Conservation (phyloP, 2,113 vertebrate species). For the Macroglossus sobrinus region DNA sequence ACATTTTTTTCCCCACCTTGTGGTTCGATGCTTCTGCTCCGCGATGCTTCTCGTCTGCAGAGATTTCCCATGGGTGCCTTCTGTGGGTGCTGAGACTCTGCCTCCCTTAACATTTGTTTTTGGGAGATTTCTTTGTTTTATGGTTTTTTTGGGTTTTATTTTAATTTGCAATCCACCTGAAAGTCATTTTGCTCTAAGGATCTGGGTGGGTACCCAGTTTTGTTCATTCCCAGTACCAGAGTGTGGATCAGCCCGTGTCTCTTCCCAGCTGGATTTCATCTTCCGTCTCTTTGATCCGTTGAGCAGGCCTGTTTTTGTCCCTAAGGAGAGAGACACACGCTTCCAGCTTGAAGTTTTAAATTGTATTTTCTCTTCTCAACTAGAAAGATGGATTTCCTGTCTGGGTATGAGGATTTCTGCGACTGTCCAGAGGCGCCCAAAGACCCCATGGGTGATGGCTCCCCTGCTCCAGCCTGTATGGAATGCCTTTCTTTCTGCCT, state of each 20-base stretch:
- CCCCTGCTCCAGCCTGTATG: accelerated
- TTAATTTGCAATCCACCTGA: too few species aligned
- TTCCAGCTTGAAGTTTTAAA: background rate
- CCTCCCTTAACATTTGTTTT: background rate
- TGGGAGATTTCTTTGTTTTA: background rate
- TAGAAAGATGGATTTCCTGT: background rate
- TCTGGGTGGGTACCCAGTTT: accelerated
- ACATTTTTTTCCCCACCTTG: background rate
- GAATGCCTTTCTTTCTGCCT: background rate
- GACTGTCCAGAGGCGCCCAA: background rate
- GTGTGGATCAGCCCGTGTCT: accelerated
- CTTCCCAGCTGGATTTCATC: background rate
- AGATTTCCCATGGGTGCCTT: background rate
- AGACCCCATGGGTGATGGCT: background rate
- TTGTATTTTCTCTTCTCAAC: background rate
- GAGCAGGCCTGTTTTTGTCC: background rate
- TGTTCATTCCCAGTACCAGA: background rate
- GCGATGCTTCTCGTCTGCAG: background rate
- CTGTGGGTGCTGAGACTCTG: too few species aligned
- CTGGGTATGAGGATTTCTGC: accelerated
- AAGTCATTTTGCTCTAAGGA: background rate
- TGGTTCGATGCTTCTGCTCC: background rate
- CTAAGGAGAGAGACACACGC: background rate
- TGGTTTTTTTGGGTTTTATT: background rate
- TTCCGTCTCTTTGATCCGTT: background rate